These are phyloP conservation scores for Acanthococcus lagerstroemiae DNA, from an alignment of 2,888 invertebrate species.

Conservation along the genomic window DNA sequence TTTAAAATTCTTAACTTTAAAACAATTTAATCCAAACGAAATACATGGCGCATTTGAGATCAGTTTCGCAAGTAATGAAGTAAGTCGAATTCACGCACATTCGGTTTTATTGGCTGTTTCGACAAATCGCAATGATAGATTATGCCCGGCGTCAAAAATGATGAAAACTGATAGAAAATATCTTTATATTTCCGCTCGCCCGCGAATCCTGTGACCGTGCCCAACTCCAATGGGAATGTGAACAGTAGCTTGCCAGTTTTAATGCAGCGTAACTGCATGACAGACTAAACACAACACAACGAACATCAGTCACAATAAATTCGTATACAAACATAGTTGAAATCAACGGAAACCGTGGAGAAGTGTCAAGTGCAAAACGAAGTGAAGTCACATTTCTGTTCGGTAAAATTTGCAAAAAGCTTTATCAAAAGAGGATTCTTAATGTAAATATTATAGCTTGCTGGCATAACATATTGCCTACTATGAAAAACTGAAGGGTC, in stretches of 20 bases:
- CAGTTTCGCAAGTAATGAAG: no score
- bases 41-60: background rate
- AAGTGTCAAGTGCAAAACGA: no score
- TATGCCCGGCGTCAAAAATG: slow-evolving; percentile 79
- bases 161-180: slow-evolving; percentile 88
- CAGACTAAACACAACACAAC: slow-evolving; percentile 54
- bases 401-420: no score
- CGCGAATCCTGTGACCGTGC: slow-evolving; percentile 72
- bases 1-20: background rate
- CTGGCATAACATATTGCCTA: no score
- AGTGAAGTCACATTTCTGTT: no score
- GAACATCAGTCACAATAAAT: no score
- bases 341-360: no score
- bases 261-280: slow-evolving; percentile 69
- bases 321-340: no score
- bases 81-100: slow-evolving; percentile 42
- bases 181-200: slow-evolving; percentile 76
- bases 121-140: slow-evolving; percentile 80
- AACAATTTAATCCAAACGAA: background rate
- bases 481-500: no score
- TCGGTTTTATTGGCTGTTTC: slow-evolving; percentile 51
- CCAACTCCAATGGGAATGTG: slow-evolving; percentile 72
- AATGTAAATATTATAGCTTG: no score
- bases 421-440: no score
- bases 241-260: slow-evolving; percentile 59